Percentiles rank a stretch among this genome's conserved stretches.
phyloP scores from a whole-genome alignment of 2,797 vertebrate genomes.

The Danio tinwini region DNA sequence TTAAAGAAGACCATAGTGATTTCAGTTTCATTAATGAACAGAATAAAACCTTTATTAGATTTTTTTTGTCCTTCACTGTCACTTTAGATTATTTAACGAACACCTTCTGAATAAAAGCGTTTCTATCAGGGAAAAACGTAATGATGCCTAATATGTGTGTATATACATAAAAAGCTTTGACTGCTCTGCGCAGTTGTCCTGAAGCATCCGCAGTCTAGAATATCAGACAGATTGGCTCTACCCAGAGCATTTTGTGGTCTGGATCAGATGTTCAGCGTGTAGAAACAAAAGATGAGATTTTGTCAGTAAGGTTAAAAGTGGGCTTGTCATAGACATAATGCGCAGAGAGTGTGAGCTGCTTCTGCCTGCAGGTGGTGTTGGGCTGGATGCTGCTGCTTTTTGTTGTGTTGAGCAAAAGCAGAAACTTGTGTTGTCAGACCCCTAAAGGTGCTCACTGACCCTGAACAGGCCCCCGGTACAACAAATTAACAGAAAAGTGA shows the following conservation, averaged over 20 bases:
- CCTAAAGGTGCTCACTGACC: constrained; percentile 77
- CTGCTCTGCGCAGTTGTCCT: background rate
- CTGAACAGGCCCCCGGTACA: constrained; percentile 69
- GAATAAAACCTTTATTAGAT: no score
- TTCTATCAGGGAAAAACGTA: background rate
- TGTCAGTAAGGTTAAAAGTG: constrained; percentile 25
- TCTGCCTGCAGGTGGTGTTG: constrained; percentile 61
- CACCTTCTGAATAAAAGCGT: background rate
- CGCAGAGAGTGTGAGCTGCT: constrained; percentile 1
- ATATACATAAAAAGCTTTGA: background rate
- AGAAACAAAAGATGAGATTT: constrained; percentile 44
- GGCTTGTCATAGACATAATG: constrained; percentile 22
- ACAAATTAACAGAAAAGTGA: constrained; percentile 71
- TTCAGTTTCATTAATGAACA: background rate
- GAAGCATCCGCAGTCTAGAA: background rate
- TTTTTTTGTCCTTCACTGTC: background rate
- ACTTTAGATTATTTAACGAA: background rate
- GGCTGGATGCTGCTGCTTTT: constrained; percentile 70
- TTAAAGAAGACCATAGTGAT: background rate
- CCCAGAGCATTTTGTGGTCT: constrained; percentile 12
- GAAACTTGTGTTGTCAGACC: constrained; percentile 73
- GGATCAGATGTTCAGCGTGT: constrained; percentile 24
- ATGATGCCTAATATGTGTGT: background rate
- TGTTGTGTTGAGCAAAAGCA: constrained; percentile 72
- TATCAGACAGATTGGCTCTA: background rate